Percentiles rank a stretch among this genome's conserved stretches.
Conservation (phyloP, 2,113 vertebrate genomes). For the Microcebus lehilahytsara region DNA sequence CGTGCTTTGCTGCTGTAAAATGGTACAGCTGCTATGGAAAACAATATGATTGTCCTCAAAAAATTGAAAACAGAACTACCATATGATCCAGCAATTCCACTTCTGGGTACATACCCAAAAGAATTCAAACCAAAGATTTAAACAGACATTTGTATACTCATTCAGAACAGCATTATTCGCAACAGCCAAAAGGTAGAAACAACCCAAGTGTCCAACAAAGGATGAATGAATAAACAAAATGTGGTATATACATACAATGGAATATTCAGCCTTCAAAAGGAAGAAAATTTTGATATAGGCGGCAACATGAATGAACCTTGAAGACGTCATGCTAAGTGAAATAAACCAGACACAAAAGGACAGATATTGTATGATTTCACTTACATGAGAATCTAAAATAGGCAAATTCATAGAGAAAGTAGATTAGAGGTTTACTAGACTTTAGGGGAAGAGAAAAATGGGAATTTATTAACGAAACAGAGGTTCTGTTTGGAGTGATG, state of each 20-base stretch:
- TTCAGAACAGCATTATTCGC: not conserved
- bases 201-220: not conserved
- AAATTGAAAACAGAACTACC: not conserved
- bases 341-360: not conserved
- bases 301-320: not conserved
- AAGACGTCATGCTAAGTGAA: not conserved
- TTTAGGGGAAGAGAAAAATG: not conserved
- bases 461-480: not conserved
- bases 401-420: not conserved
- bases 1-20: not conserved
- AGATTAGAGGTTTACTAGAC: not conserved
- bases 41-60: not conserved
- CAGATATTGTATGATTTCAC: not conserved
- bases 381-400: not conserved
- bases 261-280: not conserved
- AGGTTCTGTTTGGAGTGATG: not conserved
- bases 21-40: not conserved
- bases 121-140: not conserved
- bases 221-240: not conserved
- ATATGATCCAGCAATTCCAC: not conserved
- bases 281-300: not conserved
- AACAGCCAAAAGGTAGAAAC: not conserved
- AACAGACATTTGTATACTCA: not conserved
- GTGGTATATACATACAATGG: not conserved
- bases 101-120: not conserved